Conservation (phyloP, 2,888 invertebrate species). For the Dicyrtomina minuta region DNA sequence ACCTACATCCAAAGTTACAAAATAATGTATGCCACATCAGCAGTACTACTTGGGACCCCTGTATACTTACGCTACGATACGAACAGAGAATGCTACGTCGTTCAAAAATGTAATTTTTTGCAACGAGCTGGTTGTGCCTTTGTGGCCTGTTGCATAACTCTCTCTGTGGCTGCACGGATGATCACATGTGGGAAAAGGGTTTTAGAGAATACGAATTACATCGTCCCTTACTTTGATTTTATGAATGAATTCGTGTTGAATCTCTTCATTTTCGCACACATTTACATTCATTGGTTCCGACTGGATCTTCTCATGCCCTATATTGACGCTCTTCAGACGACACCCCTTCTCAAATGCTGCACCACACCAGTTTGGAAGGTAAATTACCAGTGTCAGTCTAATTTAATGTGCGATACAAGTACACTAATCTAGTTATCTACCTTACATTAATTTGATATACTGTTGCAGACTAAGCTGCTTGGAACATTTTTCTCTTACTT, state of each 20-base stretch:
- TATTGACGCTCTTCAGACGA: background rate
- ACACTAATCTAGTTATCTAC: background rate
- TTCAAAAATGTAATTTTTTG: background rate
- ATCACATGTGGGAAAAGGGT: background rate
- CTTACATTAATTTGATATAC: background rate
- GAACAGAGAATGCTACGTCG: conserved; percentile 2
- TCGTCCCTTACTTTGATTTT: conserved; percentile 20
- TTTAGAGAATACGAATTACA: background rate
- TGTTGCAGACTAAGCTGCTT: background rate
- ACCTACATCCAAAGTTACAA: background rate
- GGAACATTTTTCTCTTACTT: background rate
- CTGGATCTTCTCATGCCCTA: background rate
- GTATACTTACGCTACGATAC: background rate
- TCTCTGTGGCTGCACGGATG: background rate
- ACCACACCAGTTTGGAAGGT: background rate
- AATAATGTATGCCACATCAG: background rate
- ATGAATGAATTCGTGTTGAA: conserved; percentile 9
- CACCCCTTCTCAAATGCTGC: background rate
- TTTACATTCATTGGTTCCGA: conserved; percentile 15
- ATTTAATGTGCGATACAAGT: background rate
- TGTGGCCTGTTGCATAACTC: background rate
- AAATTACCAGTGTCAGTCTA: background rate
- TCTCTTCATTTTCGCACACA: conserved; percentile 7
- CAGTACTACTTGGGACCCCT: background rate
- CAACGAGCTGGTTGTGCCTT: background rate